Conservation (phyloP, 2,888 invertebrate species). For the Melikaiella ostensackeni region DNA sequence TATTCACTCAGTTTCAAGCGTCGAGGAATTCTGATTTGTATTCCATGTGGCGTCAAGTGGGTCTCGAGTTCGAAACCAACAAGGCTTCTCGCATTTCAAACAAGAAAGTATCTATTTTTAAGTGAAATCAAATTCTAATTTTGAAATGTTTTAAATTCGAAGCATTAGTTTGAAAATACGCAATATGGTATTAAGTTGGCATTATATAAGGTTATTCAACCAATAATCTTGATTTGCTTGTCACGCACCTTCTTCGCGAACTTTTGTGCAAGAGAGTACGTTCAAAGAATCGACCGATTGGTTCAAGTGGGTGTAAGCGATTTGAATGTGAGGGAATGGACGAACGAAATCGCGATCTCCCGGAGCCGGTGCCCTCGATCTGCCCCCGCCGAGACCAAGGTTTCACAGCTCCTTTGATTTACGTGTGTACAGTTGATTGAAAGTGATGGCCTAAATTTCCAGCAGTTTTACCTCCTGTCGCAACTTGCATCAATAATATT, state of each 20-base stretch:
- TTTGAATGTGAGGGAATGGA: conserved; percentile 41
- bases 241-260: conserved; percentile 45
- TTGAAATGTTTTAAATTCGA: not conserved
- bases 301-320: conserved; percentile 43
- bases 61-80: not conserved
- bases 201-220: not conserved
- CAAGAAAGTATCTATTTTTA: not conserved
- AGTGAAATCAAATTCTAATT: not conserved
- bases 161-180: not conserved
- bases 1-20: not conserved
- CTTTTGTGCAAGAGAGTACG: conserved; percentile 44
- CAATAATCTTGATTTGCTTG: conserved; percentile 40
- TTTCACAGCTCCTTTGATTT: conserved; percentile 45
- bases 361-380: conserved; percentile 43
- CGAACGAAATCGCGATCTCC: conserved; percentile 43
- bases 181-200: not conserved
- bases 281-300: conserved; percentile 45
- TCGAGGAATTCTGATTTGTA: conserved; percentile 20
- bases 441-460: conserved; percentile 46
- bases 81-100: not conserved
- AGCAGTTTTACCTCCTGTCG: conserved; percentile 16
- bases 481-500: conserved; percentile 1
- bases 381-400: conserved; percentile 37
- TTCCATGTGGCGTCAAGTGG: not conserved
- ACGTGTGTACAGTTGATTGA: conserved; percentile 44